Percentiles rank a stretch among this genome's conserved stretches.
phyloP scores from a whole-genome alignment of 2,113 vertebrate genomes.

The Spea bombifrons region DNA sequence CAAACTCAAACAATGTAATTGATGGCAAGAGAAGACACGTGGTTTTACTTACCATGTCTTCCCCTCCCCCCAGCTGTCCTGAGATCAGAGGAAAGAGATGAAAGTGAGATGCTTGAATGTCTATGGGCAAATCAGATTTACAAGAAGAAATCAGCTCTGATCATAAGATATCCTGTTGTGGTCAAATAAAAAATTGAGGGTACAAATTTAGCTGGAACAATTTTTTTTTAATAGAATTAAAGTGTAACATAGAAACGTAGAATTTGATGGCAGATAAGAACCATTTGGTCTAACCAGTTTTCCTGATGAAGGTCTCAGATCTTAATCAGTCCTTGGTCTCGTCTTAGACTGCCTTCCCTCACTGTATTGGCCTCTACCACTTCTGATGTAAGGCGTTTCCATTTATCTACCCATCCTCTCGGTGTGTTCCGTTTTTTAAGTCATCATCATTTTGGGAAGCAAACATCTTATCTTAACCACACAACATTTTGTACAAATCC shows the following conservation, averaged over 20 bases:
- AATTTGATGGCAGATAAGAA: too few relatives aligned
- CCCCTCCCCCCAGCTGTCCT: conserved; percentile 2
- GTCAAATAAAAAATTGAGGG: neutral
- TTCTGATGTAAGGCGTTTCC: too few relatives aligned
- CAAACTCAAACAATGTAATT: conserved; percentile 54
- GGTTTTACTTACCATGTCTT: conserved; percentile 36
- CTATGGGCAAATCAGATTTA: conserved; percentile 21
- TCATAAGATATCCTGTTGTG: neutral
- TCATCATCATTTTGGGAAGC: too few relatives aligned
- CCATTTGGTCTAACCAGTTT: too few relatives aligned
- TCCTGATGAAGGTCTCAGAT: too few relatives aligned
- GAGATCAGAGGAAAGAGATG: conserved; percentile 29
- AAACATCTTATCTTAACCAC: too few relatives aligned
- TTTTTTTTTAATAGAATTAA: neutral
- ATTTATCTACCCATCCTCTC: too few relatives aligned
- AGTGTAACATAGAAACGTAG: too few relatives aligned
- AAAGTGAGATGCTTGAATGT: conserved; percentile 15
- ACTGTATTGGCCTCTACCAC: too few relatives aligned
- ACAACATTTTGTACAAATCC: neutral
- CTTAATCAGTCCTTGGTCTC: too few relatives aligned
- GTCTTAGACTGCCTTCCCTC: too few relatives aligned
- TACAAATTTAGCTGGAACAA: neutral
- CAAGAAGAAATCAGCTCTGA: neutral
- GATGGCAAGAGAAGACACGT: conserved; percentile 46
- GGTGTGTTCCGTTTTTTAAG: too few relatives aligned